These are phyloP conservation scores for Eclectus roratus DNA, from an alignment of 2,113 vertebrate species.

Conservation along the genomic window DNA sequence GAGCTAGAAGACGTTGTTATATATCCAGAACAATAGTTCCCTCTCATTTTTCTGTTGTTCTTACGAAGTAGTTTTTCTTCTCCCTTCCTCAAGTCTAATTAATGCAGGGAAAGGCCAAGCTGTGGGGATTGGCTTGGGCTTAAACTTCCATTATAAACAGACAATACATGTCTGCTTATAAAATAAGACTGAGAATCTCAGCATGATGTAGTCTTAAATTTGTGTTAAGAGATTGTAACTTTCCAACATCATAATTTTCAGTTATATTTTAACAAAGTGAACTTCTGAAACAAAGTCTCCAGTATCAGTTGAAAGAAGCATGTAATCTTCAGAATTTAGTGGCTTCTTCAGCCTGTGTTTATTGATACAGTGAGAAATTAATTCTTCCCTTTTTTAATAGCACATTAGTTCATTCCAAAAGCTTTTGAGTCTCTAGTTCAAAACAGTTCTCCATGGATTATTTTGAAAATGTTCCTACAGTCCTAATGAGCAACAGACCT, in stretches of 20 bases:
- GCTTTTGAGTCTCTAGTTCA: background rate
- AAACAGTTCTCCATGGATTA: background rate
- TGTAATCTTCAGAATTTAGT: background rate
- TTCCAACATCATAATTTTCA: background rate
- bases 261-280: background rate
- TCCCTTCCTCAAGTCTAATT: background rate
- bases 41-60: background rate
- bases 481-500: background rate
- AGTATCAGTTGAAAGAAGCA: background rate
- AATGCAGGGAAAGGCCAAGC: background rate
- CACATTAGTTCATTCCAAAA: background rate
- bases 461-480: background rate
- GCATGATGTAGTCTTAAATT: background rate
- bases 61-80: background rate
- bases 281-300: background rate
- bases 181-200: background rate
- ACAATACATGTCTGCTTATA: background rate
- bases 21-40: background rate
- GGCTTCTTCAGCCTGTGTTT: background rate
- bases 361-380: background rate
- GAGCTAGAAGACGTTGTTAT: background rate
- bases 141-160: background rate
- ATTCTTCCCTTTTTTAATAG: background rate
- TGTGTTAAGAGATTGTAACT: background rate
- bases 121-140: background rate